phyloP scores from a whole-genome alignment of 53 echinoderm and acorn worm genomes.

The Patiria pectinifera region DNA sequence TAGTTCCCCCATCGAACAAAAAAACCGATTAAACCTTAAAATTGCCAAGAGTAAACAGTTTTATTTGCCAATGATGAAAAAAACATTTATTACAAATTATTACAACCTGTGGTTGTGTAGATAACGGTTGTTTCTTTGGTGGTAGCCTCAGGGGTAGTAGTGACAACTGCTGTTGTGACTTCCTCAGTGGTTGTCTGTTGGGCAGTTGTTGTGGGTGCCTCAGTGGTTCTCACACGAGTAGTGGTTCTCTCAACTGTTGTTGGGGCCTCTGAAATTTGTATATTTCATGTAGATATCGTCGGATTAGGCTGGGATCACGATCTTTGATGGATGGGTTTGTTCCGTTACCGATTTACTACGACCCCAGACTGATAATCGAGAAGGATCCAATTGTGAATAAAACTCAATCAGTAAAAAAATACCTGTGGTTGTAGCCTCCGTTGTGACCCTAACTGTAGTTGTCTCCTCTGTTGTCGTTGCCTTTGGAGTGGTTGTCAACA shows the following conservation, averaged over 20 bases:
- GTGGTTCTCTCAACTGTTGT: neutral
- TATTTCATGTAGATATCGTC: too few species aligned
- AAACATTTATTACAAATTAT: too few species aligned
- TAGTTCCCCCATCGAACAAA: too few species aligned
- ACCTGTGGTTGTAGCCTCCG: conserved; percentile 25
- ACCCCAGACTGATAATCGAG: too few species aligned
- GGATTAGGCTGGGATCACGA: too few species aligned
- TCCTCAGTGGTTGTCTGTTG: conserved; percentile 13
- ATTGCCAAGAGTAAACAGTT: too few species aligned
- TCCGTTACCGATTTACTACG: too few species aligned
- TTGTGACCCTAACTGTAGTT: neutral
- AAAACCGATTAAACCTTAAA: too few species aligned
- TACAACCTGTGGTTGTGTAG: conserved; percentile 10
- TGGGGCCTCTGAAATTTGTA: neutral
- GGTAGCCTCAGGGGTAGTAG: conserved; percentile 22
- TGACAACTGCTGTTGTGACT: conserved; percentile 2
- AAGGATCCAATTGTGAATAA: too few species aligned
- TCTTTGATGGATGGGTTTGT: too few species aligned
- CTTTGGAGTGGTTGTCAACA: conserved; percentile 17
- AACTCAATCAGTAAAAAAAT: neutral
- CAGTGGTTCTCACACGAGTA: neutral
- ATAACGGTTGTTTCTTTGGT: neutral
- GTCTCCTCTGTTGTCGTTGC: conserved; percentile 7
- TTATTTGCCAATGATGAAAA: too few species aligned
- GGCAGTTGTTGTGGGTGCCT: neutral